These are phyloP conservation scores for Poeciliopsis paucimaculata DNA, from an alignment of 2,797 vertebrate genomes.

Conservation along the genomic window DNA sequence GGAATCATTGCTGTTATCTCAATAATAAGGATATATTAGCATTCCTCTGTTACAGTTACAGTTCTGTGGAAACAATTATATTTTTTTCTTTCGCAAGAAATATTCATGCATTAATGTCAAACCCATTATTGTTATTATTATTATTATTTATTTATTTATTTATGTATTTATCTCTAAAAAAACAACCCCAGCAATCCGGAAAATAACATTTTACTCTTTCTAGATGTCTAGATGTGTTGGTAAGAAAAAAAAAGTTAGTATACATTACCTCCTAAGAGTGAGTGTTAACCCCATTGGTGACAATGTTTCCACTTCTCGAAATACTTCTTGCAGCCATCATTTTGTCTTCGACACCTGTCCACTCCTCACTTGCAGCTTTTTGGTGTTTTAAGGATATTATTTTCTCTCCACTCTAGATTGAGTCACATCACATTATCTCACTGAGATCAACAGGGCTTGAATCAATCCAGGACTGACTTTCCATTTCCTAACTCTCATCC, in stretches of 20 bases:
- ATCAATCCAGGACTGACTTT: not conserved
- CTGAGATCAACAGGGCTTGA: not conserved
- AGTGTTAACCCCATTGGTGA: not conserved
- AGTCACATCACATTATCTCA: not conserved
- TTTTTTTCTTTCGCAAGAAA: not conserved
- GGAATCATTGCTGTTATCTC: not conserved
- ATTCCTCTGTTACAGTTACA: conserved; percentile 7
- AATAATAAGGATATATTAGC: not conserved
- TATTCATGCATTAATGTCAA: not conserved
- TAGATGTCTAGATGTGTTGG: not conserved
- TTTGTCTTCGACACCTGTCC: not conserved
- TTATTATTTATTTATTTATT: too few species aligned
- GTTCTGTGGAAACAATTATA: not conserved
- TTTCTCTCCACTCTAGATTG: not conserved
- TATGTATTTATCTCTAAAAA: not conserved
- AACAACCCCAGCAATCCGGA: not conserved
- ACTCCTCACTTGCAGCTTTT: not conserved
- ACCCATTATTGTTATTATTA: too few species aligned
- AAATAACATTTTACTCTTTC: not conserved
- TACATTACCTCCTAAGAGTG: not conserved
- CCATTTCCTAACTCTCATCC: not conserved
- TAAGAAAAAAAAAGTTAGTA: not conserved
- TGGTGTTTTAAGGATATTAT: not conserved
- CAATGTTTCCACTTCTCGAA: not conserved
- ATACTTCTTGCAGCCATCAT: not conserved